phyloP scores from a whole-genome alignment of 1,140 invertebrate species.

The Muscidifurax raptorellus region DNA sequence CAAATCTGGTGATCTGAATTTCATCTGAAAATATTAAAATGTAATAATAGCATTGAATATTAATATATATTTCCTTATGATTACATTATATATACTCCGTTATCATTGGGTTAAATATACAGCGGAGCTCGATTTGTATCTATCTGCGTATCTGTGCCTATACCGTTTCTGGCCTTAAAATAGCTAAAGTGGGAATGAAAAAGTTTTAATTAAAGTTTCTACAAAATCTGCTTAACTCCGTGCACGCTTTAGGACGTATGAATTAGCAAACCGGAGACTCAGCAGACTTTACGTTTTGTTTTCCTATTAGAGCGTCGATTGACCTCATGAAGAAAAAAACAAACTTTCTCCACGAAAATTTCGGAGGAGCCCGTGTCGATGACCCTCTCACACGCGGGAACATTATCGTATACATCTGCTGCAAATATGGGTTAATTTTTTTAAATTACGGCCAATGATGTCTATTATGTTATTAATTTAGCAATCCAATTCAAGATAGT shows the following conservation, averaged over 20 bases:
- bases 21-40: too few species aligned
- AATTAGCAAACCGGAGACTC: conserved; percentile 7
- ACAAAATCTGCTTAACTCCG: background rate
- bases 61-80: too few species aligned
- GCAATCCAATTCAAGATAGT: too few species aligned
- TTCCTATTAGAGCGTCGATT: conserved; percentile 3
- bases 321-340: conserved; percentile 27
- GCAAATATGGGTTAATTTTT: too few species aligned
- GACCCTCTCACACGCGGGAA: background rate
- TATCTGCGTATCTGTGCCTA: background rate
- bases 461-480: too few species aligned
- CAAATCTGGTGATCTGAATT: too few species aligned
- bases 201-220: background rate
- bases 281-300: background rate
- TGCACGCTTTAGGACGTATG: background rate
- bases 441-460: too few species aligned
- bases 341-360: conserved; percentile 24
- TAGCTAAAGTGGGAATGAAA: background rate
- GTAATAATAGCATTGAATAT: too few species aligned
- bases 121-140: background rate
- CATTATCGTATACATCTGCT: background rate
- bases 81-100: too few species aligned
- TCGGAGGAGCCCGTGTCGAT: background rate
- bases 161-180: conserved; percentile 1
- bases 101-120: too few species aligned